Base-by-base conservation (phyloP, 2,113 vertebrate species). In the Polyodon spathula region DNA sequence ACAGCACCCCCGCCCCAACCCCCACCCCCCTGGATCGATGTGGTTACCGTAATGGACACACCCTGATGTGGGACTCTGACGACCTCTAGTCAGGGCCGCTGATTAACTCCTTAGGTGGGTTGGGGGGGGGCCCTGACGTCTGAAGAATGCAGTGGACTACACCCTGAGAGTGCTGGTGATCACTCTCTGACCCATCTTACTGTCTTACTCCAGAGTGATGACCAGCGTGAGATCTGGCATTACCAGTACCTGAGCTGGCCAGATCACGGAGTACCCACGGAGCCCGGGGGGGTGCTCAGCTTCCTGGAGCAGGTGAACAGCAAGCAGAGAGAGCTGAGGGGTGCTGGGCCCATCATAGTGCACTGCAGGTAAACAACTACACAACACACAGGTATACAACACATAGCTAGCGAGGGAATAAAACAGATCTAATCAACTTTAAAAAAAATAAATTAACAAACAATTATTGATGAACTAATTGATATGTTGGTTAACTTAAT, bases 331-430 rank as follows among this genome's bases (percentile, higher is more conserved):
- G 87, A 84, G 14, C 78, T 84, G 65, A 74, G 80, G 0, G 16
- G 66, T 0, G 74, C 88, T 0, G 93, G 93, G 8, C 92, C 96
- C 37, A 89, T 96, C 73, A 69, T 98, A 59, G 86, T 98, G 59
- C 96, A 98, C 27, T 98, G 96, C 92, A 98, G 96, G 96, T 98
- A n/a, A n/a, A n/a, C n/a, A n/a, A n/a, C n/a, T n/a, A n/a, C n/a
- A n/a, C n/a, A n/a, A n/a, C n/a, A 10, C 11, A 4, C 48, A 17
- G n/a, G n/a, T n/a, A n/a, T n/a, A n/a, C n/a, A n/a, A n/a, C n/a
- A 15, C 1, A 1, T 8, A 39, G 41, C n/a, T 42, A 60, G 55
- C 0, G 1, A 56, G 4, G 15, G n/a, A 54, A 17, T 10, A n/a
- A n/a, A n/a, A n/a, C n/a, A n/a, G n/a, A n/a, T n/a, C n/a, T n/a